These are phyloP conservation scores for Perizoma flavofasciatum DNA, from an alignment of 2,888 invertebrate genomes.

Conservation along the genomic window DNA sequence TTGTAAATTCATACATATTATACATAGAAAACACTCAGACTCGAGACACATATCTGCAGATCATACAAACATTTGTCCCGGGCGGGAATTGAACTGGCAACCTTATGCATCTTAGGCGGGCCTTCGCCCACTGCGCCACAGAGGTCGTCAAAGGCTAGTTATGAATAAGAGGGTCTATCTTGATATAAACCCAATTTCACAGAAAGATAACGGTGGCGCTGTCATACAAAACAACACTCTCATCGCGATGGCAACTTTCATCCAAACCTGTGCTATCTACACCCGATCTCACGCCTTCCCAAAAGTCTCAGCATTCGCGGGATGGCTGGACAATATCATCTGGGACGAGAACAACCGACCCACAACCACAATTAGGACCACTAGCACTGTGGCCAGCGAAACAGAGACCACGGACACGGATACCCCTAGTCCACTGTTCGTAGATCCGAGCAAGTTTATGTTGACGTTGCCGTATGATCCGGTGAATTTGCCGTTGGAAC, in stretches of 20 bases:
- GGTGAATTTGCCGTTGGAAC: constrained; percentile 70
- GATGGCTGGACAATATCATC: constrained; percentile 70
- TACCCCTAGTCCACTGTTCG: constrained; percentile 39
- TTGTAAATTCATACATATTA: too few species aligned
- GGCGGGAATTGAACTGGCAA: too few species aligned
- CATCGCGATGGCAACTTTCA: constrained; percentile 63
- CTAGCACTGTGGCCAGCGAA: constrained; percentile 36
- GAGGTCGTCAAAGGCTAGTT: too few species aligned
- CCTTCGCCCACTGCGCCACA: too few species aligned
- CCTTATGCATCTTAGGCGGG: too few species aligned
- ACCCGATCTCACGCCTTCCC: constrained; percentile 73
- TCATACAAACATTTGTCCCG: too few species aligned
- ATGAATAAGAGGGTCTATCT: too few species aligned
- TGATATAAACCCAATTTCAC: constrained; percentile 14
- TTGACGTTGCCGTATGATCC: constrained; percentile 71
- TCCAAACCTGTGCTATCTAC: constrained; percentile 70
- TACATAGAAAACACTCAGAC: too few species aligned
- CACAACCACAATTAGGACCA: constrained; percentile 40
- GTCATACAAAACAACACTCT: constrained; percentile 74
- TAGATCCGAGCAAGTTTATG: constrained; percentile 61
- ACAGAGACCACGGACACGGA: constrained; percentile 39
- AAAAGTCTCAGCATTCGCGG: constrained; percentile 61
- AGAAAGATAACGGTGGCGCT: constrained; percentile 77
- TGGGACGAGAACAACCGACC: constrained; percentile 72
- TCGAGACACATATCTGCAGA: too few species aligned